Conservation (phyloP, 2,113 vertebrate genomes). For the Sula dactylatra region DNA sequence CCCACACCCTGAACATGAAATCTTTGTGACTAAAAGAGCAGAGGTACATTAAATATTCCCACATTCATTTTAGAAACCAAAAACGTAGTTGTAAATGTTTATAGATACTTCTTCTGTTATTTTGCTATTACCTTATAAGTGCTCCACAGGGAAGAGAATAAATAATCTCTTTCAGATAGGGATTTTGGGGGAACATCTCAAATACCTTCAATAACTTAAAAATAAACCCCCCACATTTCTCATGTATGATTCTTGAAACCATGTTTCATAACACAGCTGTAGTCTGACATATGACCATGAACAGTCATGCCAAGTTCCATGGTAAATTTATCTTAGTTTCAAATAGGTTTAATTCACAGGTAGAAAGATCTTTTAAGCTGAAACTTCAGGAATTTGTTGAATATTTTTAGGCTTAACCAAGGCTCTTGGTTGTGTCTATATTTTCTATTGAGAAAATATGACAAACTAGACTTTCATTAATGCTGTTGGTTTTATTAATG, state of each 20-base stretch:
- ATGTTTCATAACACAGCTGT: neutral
- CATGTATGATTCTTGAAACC: neutral
- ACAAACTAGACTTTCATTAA: neutral
- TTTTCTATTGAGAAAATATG: neutral
- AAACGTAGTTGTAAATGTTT: neutral
- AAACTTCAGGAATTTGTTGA: neutral
- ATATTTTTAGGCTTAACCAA: neutral
- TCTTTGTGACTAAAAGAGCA: neutral
- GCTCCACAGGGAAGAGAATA: neutral
- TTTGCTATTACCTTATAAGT: neutral
- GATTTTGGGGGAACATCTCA: neutral
- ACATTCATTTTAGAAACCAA: neutral
- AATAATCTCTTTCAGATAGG: neutral
- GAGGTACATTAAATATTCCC: neutral
- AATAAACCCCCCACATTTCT: neutral
- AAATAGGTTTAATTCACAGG: neutral
- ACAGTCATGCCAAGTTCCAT: neutral
- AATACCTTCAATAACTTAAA: neutral
- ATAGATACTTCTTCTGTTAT: neutral
- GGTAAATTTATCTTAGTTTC: neutral
- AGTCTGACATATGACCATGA: neutral
- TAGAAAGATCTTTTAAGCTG: neutral
- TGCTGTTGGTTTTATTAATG: neutral
- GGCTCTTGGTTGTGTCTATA: neutral
- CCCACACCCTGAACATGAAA: neutral